phyloP scores from a whole-genome alignment of 1,140 invertebrate genomes.

The Brachionus plicatilis region DNA sequence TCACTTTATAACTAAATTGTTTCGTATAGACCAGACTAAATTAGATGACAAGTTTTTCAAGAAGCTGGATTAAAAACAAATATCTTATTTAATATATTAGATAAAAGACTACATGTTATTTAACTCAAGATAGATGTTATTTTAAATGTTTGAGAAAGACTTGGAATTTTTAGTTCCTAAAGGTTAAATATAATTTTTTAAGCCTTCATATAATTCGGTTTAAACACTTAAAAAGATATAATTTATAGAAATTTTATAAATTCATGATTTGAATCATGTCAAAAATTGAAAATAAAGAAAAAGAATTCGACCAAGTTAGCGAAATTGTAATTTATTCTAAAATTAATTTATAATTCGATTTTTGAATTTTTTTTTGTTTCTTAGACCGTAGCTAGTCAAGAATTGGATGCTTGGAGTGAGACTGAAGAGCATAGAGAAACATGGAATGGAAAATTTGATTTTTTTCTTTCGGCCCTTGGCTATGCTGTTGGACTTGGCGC shows the following conservation, averaged over 20 bases:
- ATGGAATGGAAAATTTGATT: conserved; percentile 57
- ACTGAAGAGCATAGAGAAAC: conserved; percentile 60
- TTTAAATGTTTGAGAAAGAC: not conserved
- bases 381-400: not conserved
- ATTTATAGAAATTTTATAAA: not conserved
- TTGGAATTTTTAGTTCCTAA: not conserved
- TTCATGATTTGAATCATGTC: not conserved
- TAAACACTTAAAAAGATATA: not conserved
- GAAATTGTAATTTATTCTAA: not conserved
- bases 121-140: conserved; percentile 15
- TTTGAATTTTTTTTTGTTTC: not conserved
- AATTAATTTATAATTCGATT: not conserved
- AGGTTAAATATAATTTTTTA: not conserved
- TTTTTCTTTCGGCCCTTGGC: conserved; percentile 56
- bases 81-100: not conserved
- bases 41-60: not conserved
- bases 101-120: not conserved
- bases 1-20: not conserved
- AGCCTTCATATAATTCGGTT: not conserved
- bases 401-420: not conserved
- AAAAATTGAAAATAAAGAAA: conserved; percentile 1
- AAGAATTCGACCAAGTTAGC: not conserved
- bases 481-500: conserved; percentile 59
- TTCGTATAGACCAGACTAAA: not conserved
- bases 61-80: not conserved